phyloP scores from a whole-genome alignment of 2,888 invertebrate species.

The Ferdinandea cuprea region DNA sequence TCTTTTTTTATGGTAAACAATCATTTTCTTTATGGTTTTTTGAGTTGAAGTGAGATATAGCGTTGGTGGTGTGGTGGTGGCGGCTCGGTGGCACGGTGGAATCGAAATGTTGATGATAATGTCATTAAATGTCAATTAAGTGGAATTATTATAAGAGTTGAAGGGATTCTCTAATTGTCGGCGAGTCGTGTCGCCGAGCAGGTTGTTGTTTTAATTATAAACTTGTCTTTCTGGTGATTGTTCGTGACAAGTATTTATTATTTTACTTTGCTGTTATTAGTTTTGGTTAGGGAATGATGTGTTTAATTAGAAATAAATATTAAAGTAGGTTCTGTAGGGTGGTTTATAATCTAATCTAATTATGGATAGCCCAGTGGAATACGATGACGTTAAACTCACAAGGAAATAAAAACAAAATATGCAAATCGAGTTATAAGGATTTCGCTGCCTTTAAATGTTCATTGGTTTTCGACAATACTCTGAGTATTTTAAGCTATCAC shows the following conservation, averaged over 20 bases:
- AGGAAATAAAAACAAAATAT: too few relatives aligned
- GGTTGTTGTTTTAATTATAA: background rate
- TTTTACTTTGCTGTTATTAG: too few relatives aligned
- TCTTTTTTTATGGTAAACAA: constrained; percentile 26
- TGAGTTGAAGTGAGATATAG: background rate
- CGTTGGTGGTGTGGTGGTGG: too few relatives aligned
- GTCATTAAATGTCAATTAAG: constrained; percentile 22
- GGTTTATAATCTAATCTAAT: too few relatives aligned
- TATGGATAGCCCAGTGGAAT: too few relatives aligned
- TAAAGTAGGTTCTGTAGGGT: background rate
- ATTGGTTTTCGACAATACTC: too few relatives aligned
- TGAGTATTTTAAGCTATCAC: too few relatives aligned
- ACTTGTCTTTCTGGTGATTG: background rate
- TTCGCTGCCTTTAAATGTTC: too few relatives aligned
- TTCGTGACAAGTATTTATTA: constrained; percentile 14
- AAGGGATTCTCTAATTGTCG: constrained; percentile 3
- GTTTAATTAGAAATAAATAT: background rate
- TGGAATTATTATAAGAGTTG: constrained; percentile 10
- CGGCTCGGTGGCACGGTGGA: too few relatives aligned
- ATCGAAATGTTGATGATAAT: background rate
- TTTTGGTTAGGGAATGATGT: background rate
- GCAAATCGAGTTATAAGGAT: too few relatives aligned
- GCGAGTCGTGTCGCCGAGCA: background rate
- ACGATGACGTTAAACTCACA: too few relatives aligned
- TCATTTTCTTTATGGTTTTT: constrained; percentile 13